phyloP scores from a whole-genome alignment of 2,888 invertebrate species.

The Spodoptera littoralis region DNA sequence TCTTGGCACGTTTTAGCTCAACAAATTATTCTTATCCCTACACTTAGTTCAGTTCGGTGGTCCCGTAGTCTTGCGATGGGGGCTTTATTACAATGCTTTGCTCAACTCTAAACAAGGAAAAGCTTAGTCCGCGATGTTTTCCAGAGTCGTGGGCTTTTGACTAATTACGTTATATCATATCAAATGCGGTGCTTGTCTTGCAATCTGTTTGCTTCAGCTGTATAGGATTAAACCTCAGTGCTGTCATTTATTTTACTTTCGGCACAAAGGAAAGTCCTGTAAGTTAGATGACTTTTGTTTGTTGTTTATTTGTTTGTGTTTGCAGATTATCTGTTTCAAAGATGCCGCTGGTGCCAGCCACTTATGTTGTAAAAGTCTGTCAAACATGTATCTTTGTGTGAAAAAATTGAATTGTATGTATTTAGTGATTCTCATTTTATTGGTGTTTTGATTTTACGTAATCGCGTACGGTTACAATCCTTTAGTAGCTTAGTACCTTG shows the following conservation, averaged over 20 bases:
- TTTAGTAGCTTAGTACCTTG: no score
- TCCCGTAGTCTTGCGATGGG: constrained; percentile 6
- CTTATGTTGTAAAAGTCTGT: no score
- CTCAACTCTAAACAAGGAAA: constrained; percentile 34
- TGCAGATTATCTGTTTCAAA: background rate
- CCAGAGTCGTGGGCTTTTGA: constrained; percentile 23
- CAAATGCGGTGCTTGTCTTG: constrained; percentile 19
- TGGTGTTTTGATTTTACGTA: no score
- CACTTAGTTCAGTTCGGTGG: constrained; percentile 22
- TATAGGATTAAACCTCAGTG: constrained; percentile 16
- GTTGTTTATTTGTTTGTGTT: background rate
- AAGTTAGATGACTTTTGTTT: constrained; percentile 28
- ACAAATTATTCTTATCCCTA: constrained; percentile 43
- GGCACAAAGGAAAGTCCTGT: background rate
- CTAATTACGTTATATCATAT: constrained; percentile 40
- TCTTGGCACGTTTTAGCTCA: constrained; percentile 44
- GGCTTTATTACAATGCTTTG: constrained; percentile 32
- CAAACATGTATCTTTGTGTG: no score
- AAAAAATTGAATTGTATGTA: no score
- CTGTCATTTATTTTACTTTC: constrained; percentile 27
- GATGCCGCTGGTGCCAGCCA: background rate
- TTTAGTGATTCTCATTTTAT: no score
- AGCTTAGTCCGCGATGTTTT: constrained; percentile 28
- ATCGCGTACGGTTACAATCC: background rate
- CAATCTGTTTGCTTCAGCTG: constrained; percentile 22